phyloP scores from a whole-genome alignment of 2,113 vertebrate species.

The Argyrosomus japonicus region DNA sequence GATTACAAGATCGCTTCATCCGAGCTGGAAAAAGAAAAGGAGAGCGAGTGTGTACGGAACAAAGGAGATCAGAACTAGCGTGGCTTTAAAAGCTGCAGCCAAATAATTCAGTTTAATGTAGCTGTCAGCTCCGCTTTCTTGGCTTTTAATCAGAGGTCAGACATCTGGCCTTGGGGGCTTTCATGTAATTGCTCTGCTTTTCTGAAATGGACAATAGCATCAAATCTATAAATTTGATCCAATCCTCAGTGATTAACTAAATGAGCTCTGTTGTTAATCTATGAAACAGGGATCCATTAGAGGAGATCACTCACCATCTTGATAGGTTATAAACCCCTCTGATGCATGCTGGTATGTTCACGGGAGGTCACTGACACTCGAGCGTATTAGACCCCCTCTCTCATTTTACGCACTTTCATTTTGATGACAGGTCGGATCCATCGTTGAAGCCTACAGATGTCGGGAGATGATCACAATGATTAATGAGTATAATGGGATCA shows the following conservation, averaged over 20 bases:
- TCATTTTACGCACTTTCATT: conserved; percentile 28
- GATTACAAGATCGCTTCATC: conserved; percentile 58
- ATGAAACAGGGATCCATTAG: conserved; percentile 59
- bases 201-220: conserved; percentile 52
- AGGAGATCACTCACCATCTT: conserved; percentile 43
- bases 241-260: conserved; percentile 65
- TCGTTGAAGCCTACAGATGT: conserved; percentile 35
- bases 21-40: not conserved
- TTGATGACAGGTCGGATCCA: conserved; percentile 5
- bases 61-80: conserved; percentile 31
- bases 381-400: conserved; percentile 11
- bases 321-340: conserved; percentile 21
- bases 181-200: conserved; percentile 49
- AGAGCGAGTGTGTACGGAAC: not conserved
- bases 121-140: conserved; percentile 36
- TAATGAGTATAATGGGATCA: conserved; percentile 13
- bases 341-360: not conserved
- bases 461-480: conserved; percentile 45
- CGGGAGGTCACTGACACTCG: not conserved
- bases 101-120: conserved; percentile 44
- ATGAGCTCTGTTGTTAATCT: conserved; percentile 66
- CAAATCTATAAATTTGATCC: conserved; percentile 56
- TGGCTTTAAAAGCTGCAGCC: not conserved
- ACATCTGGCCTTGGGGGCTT: conserved; percentile 46
- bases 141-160: conserved; percentile 49